Percentiles rank a stretch among this genome's conserved stretches.
phyloP scores from a whole-genome alignment of 1,140 invertebrate genomes.

The Eufriesea mexicana region DNA sequence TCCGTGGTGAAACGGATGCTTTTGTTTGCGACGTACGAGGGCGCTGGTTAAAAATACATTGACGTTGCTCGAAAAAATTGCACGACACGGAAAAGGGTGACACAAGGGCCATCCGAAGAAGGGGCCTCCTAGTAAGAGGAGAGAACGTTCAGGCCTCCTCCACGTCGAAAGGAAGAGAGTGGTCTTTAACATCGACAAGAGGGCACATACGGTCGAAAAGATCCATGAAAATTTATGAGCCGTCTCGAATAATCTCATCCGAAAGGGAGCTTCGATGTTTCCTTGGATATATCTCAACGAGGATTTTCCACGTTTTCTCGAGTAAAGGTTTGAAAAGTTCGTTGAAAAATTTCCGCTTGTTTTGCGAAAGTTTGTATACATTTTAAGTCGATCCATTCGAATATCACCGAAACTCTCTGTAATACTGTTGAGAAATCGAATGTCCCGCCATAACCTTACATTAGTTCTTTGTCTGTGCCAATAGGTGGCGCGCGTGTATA shows the following conservation, averaged over 20 bases:
- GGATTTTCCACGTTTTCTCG: background rate
- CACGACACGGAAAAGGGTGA: constrained; percentile 3
- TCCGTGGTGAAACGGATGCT: background rate
- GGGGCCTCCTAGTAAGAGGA: constrained; percentile 18
- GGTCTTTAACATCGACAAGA: constrained; percentile 44
- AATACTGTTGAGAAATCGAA: no score
- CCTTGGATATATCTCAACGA: background rate
- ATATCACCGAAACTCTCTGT: no score
- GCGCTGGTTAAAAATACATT: constrained; percentile 28
- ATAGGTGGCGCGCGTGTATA: no score
- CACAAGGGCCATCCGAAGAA: constrained; percentile 23
- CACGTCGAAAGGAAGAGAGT: constrained; percentile 20
- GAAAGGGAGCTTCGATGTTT: background rate
- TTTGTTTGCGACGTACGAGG: background rate
- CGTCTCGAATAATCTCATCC: constrained; percentile 43
- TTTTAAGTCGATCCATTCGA: no score
- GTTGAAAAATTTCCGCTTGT: no score
- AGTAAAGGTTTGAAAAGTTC: no score
- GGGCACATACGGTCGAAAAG: constrained; percentile 27
- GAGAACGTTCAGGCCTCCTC: constrained; percentile 23
- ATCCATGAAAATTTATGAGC: constrained; percentile 69
- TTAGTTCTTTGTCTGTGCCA: no score
- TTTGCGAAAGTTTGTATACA: no score
- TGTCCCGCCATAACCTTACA: no score
- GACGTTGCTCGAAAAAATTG: constrained; percentile 35